A percentile compares a stretch with the other conserved stretches of the same genome.
Conservation (phyloP, 2,797 vertebrate genomes). For the Valencia hispanica region DNA sequence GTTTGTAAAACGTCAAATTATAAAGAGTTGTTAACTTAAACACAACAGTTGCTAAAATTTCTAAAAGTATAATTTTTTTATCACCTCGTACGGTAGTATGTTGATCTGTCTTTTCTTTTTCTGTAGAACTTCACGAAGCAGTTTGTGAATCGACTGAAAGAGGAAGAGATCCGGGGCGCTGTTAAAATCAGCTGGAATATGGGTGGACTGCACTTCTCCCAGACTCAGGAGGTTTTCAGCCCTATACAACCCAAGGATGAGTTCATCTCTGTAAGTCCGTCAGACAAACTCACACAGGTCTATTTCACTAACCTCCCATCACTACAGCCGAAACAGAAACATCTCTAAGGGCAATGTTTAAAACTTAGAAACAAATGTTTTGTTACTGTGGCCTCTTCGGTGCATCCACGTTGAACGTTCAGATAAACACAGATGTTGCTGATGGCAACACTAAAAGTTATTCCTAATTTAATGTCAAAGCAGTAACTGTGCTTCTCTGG, state of each 20-base stretch:
- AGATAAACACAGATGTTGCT: background rate
- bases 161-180: slow-evolving; percentile 75
- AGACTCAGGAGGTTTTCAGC: slow-evolving; percentile 84
- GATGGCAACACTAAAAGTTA: background rate
- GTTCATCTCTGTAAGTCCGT: slow-evolving; percentile 76
- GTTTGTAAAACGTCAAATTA: background rate
- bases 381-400: background rate
- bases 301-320: background rate
- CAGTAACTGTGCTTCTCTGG: background rate
- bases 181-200: slow-evolving; percentile 88
- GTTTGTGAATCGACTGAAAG: slow-evolving; percentile 82
- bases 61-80: background rate
- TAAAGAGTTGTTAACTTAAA: background rate
- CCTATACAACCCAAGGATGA: slow-evolving; percentile 71
- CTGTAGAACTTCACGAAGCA: slow-evolving; percentile 75
- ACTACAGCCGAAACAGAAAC: background rate
- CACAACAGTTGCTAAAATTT: background rate
- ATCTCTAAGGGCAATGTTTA: background rate
- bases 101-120: slow-evolving; percentile 20
- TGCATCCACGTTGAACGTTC: background rate
- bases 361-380: background rate
- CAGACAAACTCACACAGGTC: background rate
- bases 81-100: background rate
- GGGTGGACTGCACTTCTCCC: slow-evolving; percentile 95
- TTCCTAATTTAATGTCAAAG: background rate